These are phyloP conservation scores for Sebastes alutus DNA, from an alignment of 2,797 vertebrate species.

Conservation along the genomic window DNA sequence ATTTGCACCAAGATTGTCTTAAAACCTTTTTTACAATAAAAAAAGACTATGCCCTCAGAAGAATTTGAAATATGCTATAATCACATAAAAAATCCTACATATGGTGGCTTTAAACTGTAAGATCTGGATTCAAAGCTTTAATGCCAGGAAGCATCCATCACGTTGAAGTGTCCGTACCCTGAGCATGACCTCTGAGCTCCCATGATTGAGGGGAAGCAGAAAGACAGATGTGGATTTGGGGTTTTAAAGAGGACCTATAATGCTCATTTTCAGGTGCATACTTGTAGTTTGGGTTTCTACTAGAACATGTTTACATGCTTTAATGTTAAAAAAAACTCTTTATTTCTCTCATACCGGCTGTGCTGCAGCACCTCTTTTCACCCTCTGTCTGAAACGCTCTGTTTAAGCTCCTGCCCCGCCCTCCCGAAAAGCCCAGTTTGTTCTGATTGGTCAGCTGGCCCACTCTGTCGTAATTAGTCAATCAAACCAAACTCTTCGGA, in stretches of 20 bases:
- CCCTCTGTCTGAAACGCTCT: too few relatives aligned
- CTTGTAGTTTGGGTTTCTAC: too few relatives aligned
- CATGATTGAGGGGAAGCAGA: neutral
- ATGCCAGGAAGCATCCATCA: neutral
- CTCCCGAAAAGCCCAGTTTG: too few relatives aligned
- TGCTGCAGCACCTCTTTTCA: too few relatives aligned
- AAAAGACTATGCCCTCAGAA: neutral
- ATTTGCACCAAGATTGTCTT: slow-evolving; percentile 12
- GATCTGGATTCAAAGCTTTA: neutral
- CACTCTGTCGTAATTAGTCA: too few relatives aligned
- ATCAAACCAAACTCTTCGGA: too few relatives aligned
- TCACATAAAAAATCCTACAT: neutral
- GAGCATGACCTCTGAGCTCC: slow-evolving; percentile 14
- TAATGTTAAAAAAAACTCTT: too few relatives aligned
- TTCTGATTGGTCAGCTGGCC: too few relatives aligned
- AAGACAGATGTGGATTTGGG: neutral
- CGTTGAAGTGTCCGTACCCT: neutral
- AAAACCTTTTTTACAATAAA: neutral
- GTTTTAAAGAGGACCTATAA: neutral
- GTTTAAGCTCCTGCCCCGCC: too few relatives aligned
- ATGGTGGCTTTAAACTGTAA: neutral
- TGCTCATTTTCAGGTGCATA: too few relatives aligned
- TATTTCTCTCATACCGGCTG: too few relatives aligned
- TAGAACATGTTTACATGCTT: too few relatives aligned
- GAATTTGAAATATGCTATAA: neutral